These are phyloP conservation scores for Chrysotoxum bicinctum DNA, from an alignment of 2,888 invertebrate genomes.

Conservation along the genomic window DNA sequence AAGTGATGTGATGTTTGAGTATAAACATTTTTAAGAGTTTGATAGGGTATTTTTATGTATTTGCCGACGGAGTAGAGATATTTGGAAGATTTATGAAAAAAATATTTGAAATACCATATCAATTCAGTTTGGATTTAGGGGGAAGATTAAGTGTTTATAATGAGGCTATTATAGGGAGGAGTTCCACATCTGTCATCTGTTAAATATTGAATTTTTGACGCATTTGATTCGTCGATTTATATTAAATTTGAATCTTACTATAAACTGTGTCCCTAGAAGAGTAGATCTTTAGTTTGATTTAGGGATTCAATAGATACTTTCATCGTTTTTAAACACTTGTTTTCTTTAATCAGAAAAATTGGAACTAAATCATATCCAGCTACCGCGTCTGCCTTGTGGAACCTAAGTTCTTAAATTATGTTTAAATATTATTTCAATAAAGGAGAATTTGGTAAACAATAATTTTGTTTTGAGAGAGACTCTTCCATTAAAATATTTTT, in stretches of 20 bases:
- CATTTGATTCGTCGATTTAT: not conserved
- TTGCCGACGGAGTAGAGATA: constrained; percentile 22
- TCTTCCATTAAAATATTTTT: not conserved
- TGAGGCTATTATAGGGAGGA: constrained; percentile 2
- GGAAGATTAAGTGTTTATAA: constrained; percentile 7
- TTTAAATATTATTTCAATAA: too few species aligned
- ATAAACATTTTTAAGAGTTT: constrained; percentile 17
- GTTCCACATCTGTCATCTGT: constrained; percentile 31
- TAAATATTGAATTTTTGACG: not conserved
- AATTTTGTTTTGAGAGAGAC: not conserved
- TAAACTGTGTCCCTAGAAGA: not conserved
- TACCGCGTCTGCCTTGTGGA: not conserved
- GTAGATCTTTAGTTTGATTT: not conserved
- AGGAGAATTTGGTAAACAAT: too few species aligned
- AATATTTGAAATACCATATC: constrained; percentile 70
- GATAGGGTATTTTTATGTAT: not conserved
- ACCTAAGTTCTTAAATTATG: too few species aligned
- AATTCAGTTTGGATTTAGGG: constrained; percentile 6
- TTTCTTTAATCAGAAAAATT: not conserved
- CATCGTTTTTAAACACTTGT: too few species aligned
- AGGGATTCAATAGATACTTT: too few species aligned
- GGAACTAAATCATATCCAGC: not conserved
- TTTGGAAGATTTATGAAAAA: constrained; percentile 73
- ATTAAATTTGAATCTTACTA: not conserved
- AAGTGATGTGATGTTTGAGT: constrained; percentile 46